phyloP scores from a whole-genome alignment of 2,113 vertebrate species.

The Agapornis roseicollis region DNA sequence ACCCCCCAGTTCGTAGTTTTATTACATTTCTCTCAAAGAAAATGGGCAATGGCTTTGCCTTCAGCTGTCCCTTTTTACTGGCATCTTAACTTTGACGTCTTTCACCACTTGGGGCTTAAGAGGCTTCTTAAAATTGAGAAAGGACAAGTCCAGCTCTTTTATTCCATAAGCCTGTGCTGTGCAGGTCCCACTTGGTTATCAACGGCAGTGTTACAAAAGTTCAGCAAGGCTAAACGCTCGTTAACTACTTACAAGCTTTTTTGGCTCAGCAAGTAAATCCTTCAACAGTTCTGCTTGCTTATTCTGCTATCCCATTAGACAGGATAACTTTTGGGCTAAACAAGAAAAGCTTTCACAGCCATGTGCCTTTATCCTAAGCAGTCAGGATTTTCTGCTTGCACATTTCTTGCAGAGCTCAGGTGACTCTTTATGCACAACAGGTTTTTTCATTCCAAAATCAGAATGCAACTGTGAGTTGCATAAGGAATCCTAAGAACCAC shows the following conservation, averaged over 20 bases:
- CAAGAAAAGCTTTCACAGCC: not conserved
- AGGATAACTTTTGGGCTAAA: not conserved
- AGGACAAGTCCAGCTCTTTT: not conserved
- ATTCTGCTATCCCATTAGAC: not conserved
- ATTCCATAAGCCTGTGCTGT: not conserved
- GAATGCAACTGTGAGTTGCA: not conserved
- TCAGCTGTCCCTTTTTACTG: conserved; percentile 1
- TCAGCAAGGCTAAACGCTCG: not conserved
- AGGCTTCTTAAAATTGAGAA: conserved; percentile 2
- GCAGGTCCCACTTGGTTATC: conserved; percentile 20
- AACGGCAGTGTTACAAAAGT: conserved; percentile 3
- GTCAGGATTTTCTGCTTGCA: too few relatives aligned
- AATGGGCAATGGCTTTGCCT: not conserved
- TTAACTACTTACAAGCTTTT: conserved; percentile 21
- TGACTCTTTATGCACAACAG: not conserved
- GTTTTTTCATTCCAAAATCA: not conserved
- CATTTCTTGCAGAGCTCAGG: not conserved
- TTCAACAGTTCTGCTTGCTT: conserved; percentile 29
- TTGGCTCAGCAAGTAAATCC: conserved; percentile 28
- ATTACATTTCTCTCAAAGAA: not conserved
- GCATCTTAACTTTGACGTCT: not conserved
- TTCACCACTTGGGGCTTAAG: not conserved
- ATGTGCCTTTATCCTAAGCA: too few relatives aligned
- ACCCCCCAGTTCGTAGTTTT: not conserved
- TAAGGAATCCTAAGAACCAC: not conserved